Percentiles rank a stretch among this genome's conserved stretches.
These are phyloP conservation scores for Nasonia longicornis DNA, from an alignment of 1,140 invertebrate species.

Conservation along the genomic window DNA sequence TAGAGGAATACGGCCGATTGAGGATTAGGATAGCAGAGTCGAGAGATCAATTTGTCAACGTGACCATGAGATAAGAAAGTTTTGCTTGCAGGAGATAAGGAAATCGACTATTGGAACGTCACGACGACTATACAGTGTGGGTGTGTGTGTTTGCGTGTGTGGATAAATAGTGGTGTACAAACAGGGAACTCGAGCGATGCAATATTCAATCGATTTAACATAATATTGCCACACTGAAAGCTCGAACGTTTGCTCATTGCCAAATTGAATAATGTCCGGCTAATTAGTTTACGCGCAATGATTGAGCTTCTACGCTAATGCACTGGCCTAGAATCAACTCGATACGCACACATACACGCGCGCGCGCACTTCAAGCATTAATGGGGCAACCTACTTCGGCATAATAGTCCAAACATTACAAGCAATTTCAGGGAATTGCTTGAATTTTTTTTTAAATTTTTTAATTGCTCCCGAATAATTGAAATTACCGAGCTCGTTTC, in stretches of 20 bases:
- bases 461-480: neutral
- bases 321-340: slow-evolving; percentile 9
- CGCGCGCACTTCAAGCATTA: neutral
- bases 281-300: slow-evolving; percentile 14
- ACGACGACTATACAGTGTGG: neutral
- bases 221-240: neutral
- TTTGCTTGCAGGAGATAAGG: neutral
- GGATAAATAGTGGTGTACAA: neutral
- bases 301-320: neutral
- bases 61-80: neutral
- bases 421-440: neutral
- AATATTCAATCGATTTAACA: neutral
- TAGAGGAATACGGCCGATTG: neutral
- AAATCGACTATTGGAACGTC: neutral
- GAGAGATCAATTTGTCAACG: neutral
- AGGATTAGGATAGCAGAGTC: neutral
- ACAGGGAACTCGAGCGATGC: neutral
- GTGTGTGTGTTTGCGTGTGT: neutral
- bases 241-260: neutral
- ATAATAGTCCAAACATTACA: neutral
- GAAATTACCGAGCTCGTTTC: neutral
- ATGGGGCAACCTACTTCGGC: neutral
- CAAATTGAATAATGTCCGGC: slow-evolving; percentile 21
- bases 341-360: neutral
- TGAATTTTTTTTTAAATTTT: neutral